phyloP scores from a whole-genome alignment of 2,113 vertebrate genomes.

The Nasalis larvatus region DNA sequence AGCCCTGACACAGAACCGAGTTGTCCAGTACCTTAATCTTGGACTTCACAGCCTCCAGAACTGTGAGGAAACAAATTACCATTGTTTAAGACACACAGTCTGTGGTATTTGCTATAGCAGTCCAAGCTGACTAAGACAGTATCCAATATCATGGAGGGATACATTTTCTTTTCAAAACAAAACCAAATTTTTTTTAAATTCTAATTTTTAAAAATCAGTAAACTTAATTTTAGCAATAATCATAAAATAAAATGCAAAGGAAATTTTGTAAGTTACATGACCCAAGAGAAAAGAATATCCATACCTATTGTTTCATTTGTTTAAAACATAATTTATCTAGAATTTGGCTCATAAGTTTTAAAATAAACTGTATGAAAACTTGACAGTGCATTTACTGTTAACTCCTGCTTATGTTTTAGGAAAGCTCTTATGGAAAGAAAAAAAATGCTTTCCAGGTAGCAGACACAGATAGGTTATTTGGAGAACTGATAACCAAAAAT shows the following conservation, averaged over 20 bases:
- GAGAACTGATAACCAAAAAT: conserved; percentile 39
- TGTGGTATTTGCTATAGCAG: no score
- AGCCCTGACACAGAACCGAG: no score
- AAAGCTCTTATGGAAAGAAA: conserved; percentile 47
- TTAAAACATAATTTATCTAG: background rate
- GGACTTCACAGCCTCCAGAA: no score
- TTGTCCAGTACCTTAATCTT: no score
- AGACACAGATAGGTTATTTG: conserved; percentile 35
- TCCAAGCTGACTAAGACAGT: background rate
- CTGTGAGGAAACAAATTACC: no score
- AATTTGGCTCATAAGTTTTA: background rate
- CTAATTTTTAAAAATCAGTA: background rate
- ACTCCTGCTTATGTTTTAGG: background rate
- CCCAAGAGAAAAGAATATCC: background rate
- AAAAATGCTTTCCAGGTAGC: conserved; percentile 12
- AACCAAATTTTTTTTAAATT: background rate
- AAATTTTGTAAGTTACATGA: background rate
- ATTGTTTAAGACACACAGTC: no score
- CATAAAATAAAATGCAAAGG: background rate
- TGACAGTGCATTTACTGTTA: fast-evolving
- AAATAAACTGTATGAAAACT: background rate
- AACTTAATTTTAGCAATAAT: background rate
- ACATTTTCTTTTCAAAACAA: background rate
- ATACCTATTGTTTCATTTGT: background rate
- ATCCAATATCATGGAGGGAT: background rate